Evolutionary conservation across 2,797 vertebrate genomes (phyloP), one percentile per base, ranked within the genome.

Genomic region (Channa striata): DNA sequence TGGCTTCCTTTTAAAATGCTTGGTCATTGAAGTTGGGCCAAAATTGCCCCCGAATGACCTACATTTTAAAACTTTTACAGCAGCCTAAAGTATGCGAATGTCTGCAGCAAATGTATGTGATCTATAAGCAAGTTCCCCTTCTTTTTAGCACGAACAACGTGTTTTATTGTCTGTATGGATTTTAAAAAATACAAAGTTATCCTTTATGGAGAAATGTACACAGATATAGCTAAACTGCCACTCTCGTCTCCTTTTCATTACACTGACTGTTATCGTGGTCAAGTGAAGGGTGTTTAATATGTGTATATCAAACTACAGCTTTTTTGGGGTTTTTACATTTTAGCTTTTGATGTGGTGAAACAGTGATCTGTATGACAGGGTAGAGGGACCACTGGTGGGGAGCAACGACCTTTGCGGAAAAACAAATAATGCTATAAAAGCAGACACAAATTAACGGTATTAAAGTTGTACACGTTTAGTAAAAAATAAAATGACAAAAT

Each of bases 221-320:
- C 44, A 77, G 54, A 53, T 8, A 64, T 71, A 80, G 51, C 62
- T 74, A 39, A 42, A 79, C 83, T 86, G 82, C 84, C 83, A 74
- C 52, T 63, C 11, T 33, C 47, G 40, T 51, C 30, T 61, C 37
- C 25, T 43, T 2, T 42, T 17, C 53, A 57, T 49, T 4, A 67
- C 61, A 33, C 47, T 60, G 50, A 66, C 60, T 65, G 20, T 59
- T 34, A 57, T 79, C 50, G 36, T 61, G 36, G 51, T 50, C 56
- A 73, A 73, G 13, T 79, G 78, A 77, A 82, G 75, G n/a, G 60
- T 54, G 40, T 89, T 84, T 73, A 17, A 54, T 56, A 11, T 53
- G 25, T 79, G 39, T 54, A 60, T 78, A 70, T 87, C 5, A 58
- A 68, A 75, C 56, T 61, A 13, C 0, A 62, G 53, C 71, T 72